Base-by-base conservation (phyloP, 1,140 invertebrate genomes). In the Diorhabda carinulata region DNA sequence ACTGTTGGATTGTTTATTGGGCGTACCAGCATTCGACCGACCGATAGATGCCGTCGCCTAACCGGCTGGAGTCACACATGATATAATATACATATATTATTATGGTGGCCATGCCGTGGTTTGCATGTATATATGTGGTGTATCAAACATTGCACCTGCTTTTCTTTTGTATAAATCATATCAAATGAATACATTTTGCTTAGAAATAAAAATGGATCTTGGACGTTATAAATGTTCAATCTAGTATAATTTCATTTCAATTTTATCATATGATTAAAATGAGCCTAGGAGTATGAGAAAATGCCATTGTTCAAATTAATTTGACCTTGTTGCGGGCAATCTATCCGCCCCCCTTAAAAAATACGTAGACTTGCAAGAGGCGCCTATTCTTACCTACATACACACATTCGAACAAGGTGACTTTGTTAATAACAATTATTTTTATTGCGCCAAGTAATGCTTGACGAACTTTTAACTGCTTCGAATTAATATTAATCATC, bases 301-400 rank as follows among this genome's bases (percentile, higher is more conserved):
- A 0, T 3, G 6, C 47, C n/a, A 52, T 52, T 52, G 47, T 4
- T 52, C 47, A n/a, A n/a, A 52, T 52, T 52, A 52, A 52, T 8
- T 52, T n/a, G 47, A 52, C 47, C 47, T 52, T 52, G 47, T 52
- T n/a, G 47, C 47, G 47, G 47, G 2, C 47, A 52, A 52, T 52
- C 47, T n/a, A n/a, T 52, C 3, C 47, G n/a, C 47, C 6, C 47
- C 47, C 47, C 25, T 25, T 52, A 52, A n/a, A 52, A 52, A 52
- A 52, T 52, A 3, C 3, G 47, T 52, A 4, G 47, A 52, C 47
- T 52, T 52, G 57, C 47, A 70, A 42, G 58, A 47, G 68, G 73
- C 71, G 73, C 71, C 69, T 59, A 56, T 65, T 57, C 68, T 73
- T 75, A 74, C 74, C 72, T 73, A 73, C 74, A 75, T 75, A 72